Evolutionary conservation across 2,797 vertebrate species (phyloP).

Genomic region (Ispidina lecontei): DNA sequence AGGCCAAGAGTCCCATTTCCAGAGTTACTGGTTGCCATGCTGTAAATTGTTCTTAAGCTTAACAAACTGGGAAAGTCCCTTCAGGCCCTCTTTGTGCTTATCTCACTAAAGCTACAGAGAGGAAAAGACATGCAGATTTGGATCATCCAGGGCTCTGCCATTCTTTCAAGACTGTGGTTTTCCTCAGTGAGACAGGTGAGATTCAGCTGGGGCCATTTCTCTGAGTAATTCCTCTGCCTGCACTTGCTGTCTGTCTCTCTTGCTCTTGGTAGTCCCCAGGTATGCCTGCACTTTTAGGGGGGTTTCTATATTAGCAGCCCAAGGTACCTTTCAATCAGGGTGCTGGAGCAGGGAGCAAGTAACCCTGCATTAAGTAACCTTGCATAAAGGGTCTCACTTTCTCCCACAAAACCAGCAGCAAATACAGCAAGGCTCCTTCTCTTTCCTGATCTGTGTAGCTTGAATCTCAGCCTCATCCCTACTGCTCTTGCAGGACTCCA

Average conservation of each 20-base stretch:
- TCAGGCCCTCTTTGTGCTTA: not conserved
- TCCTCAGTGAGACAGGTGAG: fast-evolving
- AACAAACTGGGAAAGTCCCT: not conserved
- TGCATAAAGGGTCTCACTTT: not conserved
- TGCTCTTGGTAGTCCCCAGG: not conserved
- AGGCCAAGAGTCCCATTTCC: not conserved
- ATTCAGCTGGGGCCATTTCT: not conserved
- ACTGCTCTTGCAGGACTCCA: not conserved
- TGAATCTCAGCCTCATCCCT: not conserved
- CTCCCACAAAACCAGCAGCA: not conserved
- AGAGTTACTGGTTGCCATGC: not conserved
- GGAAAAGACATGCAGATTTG: not conserved
- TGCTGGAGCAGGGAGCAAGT: not conserved
- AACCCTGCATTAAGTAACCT: not conserved
- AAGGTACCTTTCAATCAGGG: not conserved
- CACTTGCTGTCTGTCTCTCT: not conserved
- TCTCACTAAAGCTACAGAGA: not conserved
- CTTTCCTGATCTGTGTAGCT: not conserved
- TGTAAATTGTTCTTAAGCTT: not conserved
- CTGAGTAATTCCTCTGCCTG: not conserved
- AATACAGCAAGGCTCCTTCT: not conserved
- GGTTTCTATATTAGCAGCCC: not conserved
- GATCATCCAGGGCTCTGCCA: not conserved
- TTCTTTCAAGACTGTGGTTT: not conserved
- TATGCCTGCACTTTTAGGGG: not conserved